A percentile compares a stretch with the other conserved stretches of the same genome.
These are phyloP conservation scores for Indicator indicator DNA, from an alignment of 2,113 vertebrate species.

Conservation along the genomic window DNA sequence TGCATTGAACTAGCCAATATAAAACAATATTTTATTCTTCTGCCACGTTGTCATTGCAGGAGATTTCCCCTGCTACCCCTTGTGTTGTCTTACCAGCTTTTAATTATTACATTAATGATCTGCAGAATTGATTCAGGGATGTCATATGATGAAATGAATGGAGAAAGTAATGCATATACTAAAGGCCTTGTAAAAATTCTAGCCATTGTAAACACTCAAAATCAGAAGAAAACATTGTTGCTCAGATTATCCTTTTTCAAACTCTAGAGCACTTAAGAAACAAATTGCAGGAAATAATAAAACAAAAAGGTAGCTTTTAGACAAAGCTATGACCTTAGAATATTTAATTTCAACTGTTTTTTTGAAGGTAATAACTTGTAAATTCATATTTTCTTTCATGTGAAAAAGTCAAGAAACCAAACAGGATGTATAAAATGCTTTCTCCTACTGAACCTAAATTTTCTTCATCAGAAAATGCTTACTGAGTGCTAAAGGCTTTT, in stretches of 20 bases:
- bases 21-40: neutral
- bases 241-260: neutral
- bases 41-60: neutral
- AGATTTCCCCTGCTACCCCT: neutral
- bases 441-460: neutral
- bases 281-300: neutral
- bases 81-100: neutral
- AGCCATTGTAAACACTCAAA: neutral
- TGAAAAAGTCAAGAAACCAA: neutral
- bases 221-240: neutral
- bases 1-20: neutral
- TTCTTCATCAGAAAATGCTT: neutral
- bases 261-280: neutral
- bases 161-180: neutral
- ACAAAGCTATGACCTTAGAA: neutral
- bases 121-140: neutral
- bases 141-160: neutral
- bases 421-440: neutral
- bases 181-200: neutral
- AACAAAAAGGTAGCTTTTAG: neutral
- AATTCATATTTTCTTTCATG: neutral
- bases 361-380: neutral
- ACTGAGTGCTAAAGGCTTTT: neutral
- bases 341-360: neutral
- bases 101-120: neutral